Conservation (phyloP, 2,113 vertebrate genomes). For the Ciconia boyciana region DNA sequence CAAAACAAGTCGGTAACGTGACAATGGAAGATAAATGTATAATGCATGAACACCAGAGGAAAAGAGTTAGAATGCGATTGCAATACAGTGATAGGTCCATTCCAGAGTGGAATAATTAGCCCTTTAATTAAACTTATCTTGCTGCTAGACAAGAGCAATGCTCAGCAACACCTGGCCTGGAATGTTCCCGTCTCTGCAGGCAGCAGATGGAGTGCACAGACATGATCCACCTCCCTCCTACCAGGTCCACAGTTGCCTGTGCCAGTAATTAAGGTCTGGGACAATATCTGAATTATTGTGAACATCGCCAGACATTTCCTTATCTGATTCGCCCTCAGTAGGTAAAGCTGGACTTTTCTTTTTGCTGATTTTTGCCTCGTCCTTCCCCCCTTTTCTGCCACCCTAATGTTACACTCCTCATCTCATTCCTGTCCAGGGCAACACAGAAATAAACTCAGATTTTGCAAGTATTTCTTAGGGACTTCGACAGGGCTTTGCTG, state of each 20-base stretch:
- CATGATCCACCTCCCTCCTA: constrained; percentile 1
- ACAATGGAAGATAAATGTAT: constrained; percentile 34
- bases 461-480: background rate
- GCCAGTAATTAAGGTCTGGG: constrained; percentile 61
- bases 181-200: constrained; percentile 49
- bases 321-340: background rate
- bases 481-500: background rate
- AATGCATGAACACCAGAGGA: background rate
- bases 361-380: background rate
- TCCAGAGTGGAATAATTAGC: constrained; percentile 65
- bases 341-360: background rate
- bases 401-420: background rate
- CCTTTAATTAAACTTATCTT: constrained; percentile 73
- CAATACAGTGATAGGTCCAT: background rate
- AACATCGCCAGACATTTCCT: background rate
- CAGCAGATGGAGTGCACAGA: constrained; percentile 66
- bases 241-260: constrained; percentile 6
- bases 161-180: constrained; percentile 64
- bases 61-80: background rate
- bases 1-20: constrained; percentile 24
- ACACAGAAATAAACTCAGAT: background rate
- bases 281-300: constrained; percentile 36
- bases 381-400: background rate
- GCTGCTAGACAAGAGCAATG: constrained; percentile 57
- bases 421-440: background rate